Evolutionary conservation across 2,797 vertebrate genomes (phyloP), one percentile per base, ranked within the genome.

Genomic region (Spinus pinus): DNA sequence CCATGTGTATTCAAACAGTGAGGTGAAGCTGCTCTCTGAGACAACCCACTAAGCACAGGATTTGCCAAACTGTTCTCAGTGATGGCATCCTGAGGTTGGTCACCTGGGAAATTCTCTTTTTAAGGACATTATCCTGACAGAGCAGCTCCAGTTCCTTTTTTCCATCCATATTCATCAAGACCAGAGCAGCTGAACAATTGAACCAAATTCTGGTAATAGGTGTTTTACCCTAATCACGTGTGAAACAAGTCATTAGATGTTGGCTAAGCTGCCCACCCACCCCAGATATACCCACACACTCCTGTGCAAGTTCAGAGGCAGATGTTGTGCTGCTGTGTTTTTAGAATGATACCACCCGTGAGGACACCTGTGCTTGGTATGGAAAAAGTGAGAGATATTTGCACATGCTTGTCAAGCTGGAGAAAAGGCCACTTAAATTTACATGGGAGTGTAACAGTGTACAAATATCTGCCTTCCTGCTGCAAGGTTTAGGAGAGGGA

Each of bases 71-170:
- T 47, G 7, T 75, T 96, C 74, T 80, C 83, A 90, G 73, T 7
- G 12, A 19, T 75, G 73, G 28, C 37, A 10, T 92, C 35, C 84
- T 72, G 61, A 94, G 67, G 47, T 47, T 69, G 74, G 80, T 62
- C 88, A 79, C 71, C 75, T 60, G 14, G 78, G 79, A 66, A 93
- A 61, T 70, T 72, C 53, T 82, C 72, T 66, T 91, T 92, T 86
- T 73, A 65, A 85, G 64, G 62, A 75, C 22, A 33, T 61, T 65
- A 78, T 93, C 83, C 84, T 72, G 41, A 85, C 94, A 67, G 74
- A 95, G 44, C 31, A 93, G 79, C 64, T 91, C 77, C 86, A 92
- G 54, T 81, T 95, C 84, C 60, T 81, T 91, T 95, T 86, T 72
- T 94, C 31, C 4, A 81, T 92, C 65, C 64, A 25, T 93, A 81